Evolutionary conservation across 2,797 vertebrate genomes (phyloP).

Genomic region (Merluccius polli): DNA sequence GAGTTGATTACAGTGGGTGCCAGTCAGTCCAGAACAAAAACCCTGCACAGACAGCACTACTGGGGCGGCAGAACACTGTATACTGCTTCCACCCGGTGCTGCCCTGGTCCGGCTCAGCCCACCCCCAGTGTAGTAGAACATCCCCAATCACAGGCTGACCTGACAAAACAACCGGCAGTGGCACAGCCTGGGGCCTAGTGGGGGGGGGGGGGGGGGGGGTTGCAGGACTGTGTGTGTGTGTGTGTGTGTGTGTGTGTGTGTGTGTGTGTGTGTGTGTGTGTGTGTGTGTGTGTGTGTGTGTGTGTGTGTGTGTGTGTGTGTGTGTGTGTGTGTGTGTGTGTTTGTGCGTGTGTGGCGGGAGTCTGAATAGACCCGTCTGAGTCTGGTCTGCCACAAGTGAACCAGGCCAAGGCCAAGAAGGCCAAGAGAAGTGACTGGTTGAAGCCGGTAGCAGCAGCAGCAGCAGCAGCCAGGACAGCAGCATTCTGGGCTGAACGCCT

Average conservation of each 20-base stretch:
- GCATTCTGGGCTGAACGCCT: slow-evolving; percentile 12
- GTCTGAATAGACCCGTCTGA: slow-evolving; percentile 5
- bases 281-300: too few species aligned
- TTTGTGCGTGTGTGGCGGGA: not conserved
- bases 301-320: too few species aligned
- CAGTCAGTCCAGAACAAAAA: slow-evolving; percentile 77
- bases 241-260: too few species aligned
- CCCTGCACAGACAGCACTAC: slow-evolving; percentile 79
- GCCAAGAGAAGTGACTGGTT: not conserved
- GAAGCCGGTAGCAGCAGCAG: not conserved
- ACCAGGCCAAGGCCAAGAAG: slow-evolving; percentile 1
- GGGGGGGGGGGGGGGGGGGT: not conserved
- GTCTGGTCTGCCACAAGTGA: slow-evolving; percentile 1
- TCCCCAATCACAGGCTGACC: slow-evolving; percentile 24
- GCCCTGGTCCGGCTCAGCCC: slow-evolving; percentile 36
- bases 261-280: too few species aligned
- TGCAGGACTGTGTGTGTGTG: too few species aligned
- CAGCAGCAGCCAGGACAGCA: not conserved
- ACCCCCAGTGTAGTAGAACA: slow-evolving; percentile 26
- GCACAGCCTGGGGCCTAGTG: not conserved
- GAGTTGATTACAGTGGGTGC: slow-evolving; percentile 78
- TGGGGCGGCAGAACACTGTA: slow-evolving; percentile 70
- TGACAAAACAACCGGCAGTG: slow-evolving; percentile 4
- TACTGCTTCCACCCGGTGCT: slow-evolving; percentile 58
- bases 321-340: too few species aligned